These are phyloP conservation scores for Chascanopsetta lugubris DNA, from an alignment of 2,113 vertebrate genomes.

Conservation along the genomic window DNA sequence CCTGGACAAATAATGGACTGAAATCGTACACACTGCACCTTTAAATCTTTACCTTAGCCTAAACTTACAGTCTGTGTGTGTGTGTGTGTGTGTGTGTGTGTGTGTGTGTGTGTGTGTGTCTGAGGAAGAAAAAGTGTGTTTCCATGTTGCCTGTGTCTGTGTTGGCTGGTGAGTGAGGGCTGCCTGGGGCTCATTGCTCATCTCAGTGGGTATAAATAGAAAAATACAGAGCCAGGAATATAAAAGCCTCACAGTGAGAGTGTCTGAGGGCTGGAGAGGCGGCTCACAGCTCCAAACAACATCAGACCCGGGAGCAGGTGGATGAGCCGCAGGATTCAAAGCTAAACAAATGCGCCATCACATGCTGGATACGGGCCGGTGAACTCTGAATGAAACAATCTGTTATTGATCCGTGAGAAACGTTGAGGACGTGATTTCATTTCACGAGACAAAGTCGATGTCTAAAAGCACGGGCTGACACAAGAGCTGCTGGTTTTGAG, in stretches of 20 bases:
- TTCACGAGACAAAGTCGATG: background rate
- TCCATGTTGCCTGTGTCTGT: constrained; percentile 40
- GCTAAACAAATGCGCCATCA: constrained; percentile 16
- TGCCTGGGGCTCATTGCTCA: constrained; percentile 69
- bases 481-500: background rate
- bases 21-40: constrained; percentile 37
- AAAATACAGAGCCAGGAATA: constrained; percentile 62
- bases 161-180: constrained; percentile 53
- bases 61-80: constrained; percentile 31
- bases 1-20: no score
- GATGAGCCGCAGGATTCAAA: constrained; percentile 31
- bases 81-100: constrained; percentile 4
- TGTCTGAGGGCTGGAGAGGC: constrained; percentile 49
- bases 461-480: background rate
- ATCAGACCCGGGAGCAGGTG: constrained; percentile 38
- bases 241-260: constrained; percentile 51
- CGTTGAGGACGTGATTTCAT: background rate
- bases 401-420: background rate
- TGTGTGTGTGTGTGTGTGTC: constrained; percentile 6
- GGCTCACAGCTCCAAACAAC: constrained; percentile 31
- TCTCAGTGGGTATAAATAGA: constrained; percentile 74
- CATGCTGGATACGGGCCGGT: background rate
- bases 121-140: constrained; percentile 38
- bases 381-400: background rate
- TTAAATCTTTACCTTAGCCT: constrained; percentile 52